Base-by-base conservation (phyloP, 1,140 invertebrate species). In the Drosophila navojoa region DNA sequence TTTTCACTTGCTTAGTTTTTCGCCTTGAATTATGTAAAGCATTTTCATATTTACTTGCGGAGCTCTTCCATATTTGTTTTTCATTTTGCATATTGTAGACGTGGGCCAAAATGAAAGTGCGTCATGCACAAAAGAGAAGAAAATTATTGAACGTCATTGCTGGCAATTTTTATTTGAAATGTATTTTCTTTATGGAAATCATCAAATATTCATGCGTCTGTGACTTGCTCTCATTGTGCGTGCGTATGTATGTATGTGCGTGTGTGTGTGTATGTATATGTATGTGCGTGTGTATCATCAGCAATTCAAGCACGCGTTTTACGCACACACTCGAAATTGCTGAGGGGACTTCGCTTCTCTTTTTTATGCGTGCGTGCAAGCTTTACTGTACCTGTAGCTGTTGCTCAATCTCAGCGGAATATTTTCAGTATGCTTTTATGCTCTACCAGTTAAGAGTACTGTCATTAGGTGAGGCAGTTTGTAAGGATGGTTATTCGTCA, bases 291-390 rank as follows among this genome's bases (percentile, higher is more conserved):
- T 40, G 50, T 47, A 86, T 75, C 68, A 81, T 85, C 67, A 78
- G 66, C 49, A 75, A 81, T 75, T 85, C 74, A 78, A 86, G 81
- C 81, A 81, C 81, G 81, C 77, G 81, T 85, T 74, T 75, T 38
- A 57, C 52, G 50, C 49, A 16, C 57, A 68, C 77, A 64, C 78
- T 60, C 59, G 61, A 38, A 0, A 38, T 7, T 4, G 35, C 35
- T 38, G 35, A 11, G 35, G 35, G 11, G 35, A 10, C 35, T 38
- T 11, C 35, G 11, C 35, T 13, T 38, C 35, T 11, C 13, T 38
- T 38, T 38, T 38, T 6, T 1, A 13, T 13, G 35, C 11, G 10
- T 38, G 35, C 35, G 10, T 45, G 54, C 38, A 11, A 25, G 22
- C 10, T 50, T 50, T 50, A 50, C 25, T 50, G 35, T 25, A 45